Percentiles rank a stretch among this genome's conserved stretches.
phyloP scores from a whole-genome alignment of 2,113 vertebrate genomes.

The Microcebus tavaratra region DNA sequence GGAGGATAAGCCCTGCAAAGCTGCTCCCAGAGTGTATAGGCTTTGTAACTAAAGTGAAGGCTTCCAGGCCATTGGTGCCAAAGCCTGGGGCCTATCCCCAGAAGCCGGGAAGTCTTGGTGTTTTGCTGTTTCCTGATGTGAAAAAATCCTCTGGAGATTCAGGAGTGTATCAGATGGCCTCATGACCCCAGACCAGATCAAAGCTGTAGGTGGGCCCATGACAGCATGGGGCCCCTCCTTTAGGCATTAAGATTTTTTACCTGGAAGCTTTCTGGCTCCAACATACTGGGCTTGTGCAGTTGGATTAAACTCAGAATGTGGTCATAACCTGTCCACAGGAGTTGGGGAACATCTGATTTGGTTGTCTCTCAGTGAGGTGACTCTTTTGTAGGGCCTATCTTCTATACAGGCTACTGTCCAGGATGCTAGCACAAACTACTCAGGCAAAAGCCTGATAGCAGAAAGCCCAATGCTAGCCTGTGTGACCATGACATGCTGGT shows the following conservation, averaged over 20 bases:
- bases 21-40: not conserved
- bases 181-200: not conserved
- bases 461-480: not conserved
- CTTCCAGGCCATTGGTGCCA: not conserved
- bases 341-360: not conserved
- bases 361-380: not conserved
- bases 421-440: not conserved
- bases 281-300: not conserved
- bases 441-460: not conserved
- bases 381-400: conserved; percentile 11
- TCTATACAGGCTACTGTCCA: not conserved
- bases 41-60: not conserved
- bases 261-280: not conserved
- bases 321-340: not conserved
- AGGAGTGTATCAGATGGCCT: not conserved
- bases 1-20: not conserved
- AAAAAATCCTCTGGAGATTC: not conserved
- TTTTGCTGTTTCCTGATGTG: not conserved
- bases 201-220: not conserved
- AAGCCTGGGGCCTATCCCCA: not conserved
- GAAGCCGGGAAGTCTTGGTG: not conserved
- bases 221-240: not conserved
- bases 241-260: not conserved
- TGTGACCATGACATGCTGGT: not conserved
- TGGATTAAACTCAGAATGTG: not conserved